These are phyloP conservation scores for Charanyca ferruginea DNA, from an alignment of 2,888 invertebrate genomes.

Conservation along the genomic window DNA sequence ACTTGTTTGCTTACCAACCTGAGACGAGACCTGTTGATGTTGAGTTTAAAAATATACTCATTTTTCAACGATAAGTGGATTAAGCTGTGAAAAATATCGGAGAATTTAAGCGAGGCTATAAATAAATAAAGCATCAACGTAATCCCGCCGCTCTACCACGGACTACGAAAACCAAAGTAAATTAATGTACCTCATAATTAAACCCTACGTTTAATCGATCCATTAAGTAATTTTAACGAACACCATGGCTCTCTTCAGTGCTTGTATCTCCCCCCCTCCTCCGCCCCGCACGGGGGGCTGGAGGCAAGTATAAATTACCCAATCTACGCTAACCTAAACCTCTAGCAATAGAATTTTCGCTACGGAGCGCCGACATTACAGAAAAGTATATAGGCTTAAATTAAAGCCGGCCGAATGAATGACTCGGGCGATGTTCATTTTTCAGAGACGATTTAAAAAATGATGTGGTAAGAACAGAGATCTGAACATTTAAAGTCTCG, in stretches of 20 bases:
- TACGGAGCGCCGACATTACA: slow-evolving; percentile 82
- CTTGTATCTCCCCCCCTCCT: slow-evolving; percentile 79
- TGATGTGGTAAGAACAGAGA: slow-evolving; percentile 55
- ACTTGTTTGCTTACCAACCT: slow-evolving; percentile 61
- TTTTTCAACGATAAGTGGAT: slow-evolving; percentile 56
- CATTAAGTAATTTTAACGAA: slow-evolving; percentile 88
- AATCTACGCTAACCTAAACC: slow-evolving; percentile 89
- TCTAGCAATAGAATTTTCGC: slow-evolving; percentile 87
- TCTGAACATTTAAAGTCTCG: slow-evolving; percentile 65
- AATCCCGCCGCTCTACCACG: slow-evolving; percentile 60
- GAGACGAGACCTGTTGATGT: slow-evolving; percentile 67
- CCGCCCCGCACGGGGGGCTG: slow-evolving; percentile 73
- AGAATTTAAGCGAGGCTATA: slow-evolving; percentile 60
- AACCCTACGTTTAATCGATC: slow-evolving; percentile 84
- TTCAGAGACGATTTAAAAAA: slow-evolving; percentile 57
- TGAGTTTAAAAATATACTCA: slow-evolving; percentile 44
- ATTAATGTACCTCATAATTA: slow-evolving; percentile 81
- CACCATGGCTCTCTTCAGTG: slow-evolving; percentile 81
- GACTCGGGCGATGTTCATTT: slow-evolving; percentile 71
- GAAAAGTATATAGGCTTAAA: slow-evolving; percentile 86
- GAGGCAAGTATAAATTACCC: slow-evolving; percentile 90
- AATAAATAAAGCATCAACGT: slow-evolving; percentile 65
- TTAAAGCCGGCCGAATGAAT: slow-evolving; percentile 81
- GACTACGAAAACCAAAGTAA: slow-evolving; percentile 67
- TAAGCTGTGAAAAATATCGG: slow-evolving; percentile 62